Conservation (phyloP, 23 tunicate genomes). For the Trididemnum miniatum region DNA sequence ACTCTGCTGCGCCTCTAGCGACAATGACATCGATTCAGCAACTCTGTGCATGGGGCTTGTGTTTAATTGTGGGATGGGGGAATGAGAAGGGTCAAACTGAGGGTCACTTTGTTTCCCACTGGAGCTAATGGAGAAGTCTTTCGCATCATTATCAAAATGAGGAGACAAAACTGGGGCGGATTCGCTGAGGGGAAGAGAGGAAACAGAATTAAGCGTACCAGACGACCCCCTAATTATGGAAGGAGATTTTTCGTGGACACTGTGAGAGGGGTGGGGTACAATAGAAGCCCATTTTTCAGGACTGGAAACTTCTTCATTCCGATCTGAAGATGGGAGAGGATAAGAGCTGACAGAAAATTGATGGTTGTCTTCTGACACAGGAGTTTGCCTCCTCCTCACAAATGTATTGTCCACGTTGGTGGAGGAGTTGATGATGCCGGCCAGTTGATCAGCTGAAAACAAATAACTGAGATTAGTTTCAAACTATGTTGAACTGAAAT, state of each 20-base stretch:
- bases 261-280: constrained; percentile 8
- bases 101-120: not conserved
- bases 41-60: not conserved
- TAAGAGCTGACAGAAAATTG: constrained; percentile 9
- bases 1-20: not conserved
- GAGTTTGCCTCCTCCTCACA: not conserved
- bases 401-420: constrained; percentile 49
- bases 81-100: not conserved
- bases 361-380: not conserved
- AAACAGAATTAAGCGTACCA: constrained; percentile 26
- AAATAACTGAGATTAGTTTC: too few species aligned
- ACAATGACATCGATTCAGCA: not conserved
- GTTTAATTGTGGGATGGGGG: not conserved
- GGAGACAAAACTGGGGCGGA: constrained; percentile 1
- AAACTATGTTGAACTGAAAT: too few species aligned
- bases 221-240: not conserved
- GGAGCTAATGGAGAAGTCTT: not conserved
- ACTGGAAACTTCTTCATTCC: not conserved
- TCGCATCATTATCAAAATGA: not conserved
- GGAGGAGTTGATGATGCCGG: constrained; percentile 46
- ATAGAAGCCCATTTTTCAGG: constrained; percentile 44
- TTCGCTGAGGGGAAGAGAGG: constrained; percentile 40
- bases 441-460: constrained; percentile 50
- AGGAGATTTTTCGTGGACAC: not conserved
- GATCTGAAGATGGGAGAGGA: constrained; percentile 8